A percentile compares a stretch with the other conserved stretches of the same genome.
Evolutionary conservation across 2,113 vertebrate genomes (phyloP).

Genomic region (Dicrurus megarhynchus): DNA sequence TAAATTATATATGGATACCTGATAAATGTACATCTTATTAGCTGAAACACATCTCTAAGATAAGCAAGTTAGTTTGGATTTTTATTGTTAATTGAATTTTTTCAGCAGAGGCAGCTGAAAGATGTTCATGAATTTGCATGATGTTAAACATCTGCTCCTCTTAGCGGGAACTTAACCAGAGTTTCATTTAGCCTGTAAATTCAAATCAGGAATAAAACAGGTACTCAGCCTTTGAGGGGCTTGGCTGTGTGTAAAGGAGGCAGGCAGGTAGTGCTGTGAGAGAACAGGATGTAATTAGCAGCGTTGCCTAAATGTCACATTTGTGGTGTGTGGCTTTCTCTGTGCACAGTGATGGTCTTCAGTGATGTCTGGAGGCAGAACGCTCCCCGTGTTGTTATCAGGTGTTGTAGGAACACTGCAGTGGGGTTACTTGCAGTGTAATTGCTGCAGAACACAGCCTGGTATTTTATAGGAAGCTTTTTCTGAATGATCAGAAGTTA

Average conservation of each 20-base stretch:
- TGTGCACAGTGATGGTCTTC: background rate
- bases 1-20: constrained; percentile 41
- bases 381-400: background rate
- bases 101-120: constrained; percentile 48
- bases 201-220: background rate
- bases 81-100: constrained; percentile 76
- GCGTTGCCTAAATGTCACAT: background rate
- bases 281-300: background rate
- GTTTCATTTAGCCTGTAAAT: constrained; percentile 34
- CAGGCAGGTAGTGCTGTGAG: background rate
- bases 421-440: background rate
- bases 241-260: background rate
- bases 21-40: constrained; percentile 31
- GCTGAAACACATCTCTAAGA: constrained; percentile 35
- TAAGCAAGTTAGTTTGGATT: constrained; percentile 58
- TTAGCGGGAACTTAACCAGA: constrained; percentile 22
- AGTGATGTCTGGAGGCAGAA: background rate
- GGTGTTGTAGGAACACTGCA: background rate
- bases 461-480: background rate
- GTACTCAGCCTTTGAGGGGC: background rate
- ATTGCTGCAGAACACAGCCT: background rate
- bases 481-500: background rate
- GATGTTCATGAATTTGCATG: constrained; percentile 65
- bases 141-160: constrained; percentile 73
- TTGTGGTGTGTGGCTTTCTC: background rate